Evolutionary conservation across 2,113 vertebrate species (phyloP).

Genomic region (Corythornis madagascariensis): DNA sequence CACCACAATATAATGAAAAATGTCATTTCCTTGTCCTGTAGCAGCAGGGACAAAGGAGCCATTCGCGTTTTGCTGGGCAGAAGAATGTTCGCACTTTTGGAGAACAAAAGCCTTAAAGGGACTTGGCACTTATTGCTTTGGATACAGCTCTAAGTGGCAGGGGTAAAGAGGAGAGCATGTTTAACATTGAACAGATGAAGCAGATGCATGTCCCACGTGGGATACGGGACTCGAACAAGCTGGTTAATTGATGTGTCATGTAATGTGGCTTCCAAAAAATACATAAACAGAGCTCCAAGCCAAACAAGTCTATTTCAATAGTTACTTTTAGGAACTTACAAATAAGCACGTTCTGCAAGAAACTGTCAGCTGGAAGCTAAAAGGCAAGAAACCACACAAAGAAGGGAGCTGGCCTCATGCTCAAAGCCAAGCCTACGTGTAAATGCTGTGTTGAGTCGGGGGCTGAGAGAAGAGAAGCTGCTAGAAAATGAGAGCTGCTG

Average conservation of each 20-base stretch:
- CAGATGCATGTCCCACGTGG: not conserved
- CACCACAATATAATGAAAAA: not conserved
- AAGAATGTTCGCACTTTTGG: not conserved
- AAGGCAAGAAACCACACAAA: not conserved
- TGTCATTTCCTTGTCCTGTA: not conserved
- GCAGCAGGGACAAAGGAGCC: not conserved
- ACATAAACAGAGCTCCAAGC: not conserved
- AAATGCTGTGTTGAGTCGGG: not conserved
- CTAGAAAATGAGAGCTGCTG: accelerated
- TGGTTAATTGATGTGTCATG: not conserved
- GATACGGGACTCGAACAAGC: not conserved
- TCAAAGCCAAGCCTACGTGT: not conserved
- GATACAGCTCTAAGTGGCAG: not conserved
- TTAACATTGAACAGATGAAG: not conserved
- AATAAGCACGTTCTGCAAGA: not conserved
- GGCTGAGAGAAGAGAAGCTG: not conserved
- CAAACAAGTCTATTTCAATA: not conserved
- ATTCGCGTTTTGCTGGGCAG: not conserved
- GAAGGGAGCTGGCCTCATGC: accelerated
- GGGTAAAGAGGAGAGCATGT: not conserved
- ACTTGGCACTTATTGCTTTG: not conserved
- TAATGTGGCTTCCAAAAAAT: not conserved
- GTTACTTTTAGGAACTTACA: not conserved
- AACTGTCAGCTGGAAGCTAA: not conserved
- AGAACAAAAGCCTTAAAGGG: not conserved